These are phyloP conservation scores for Teleopsis dalmanni DNA, from an alignment of 1,140 invertebrate species.

Conservation along the genomic window DNA sequence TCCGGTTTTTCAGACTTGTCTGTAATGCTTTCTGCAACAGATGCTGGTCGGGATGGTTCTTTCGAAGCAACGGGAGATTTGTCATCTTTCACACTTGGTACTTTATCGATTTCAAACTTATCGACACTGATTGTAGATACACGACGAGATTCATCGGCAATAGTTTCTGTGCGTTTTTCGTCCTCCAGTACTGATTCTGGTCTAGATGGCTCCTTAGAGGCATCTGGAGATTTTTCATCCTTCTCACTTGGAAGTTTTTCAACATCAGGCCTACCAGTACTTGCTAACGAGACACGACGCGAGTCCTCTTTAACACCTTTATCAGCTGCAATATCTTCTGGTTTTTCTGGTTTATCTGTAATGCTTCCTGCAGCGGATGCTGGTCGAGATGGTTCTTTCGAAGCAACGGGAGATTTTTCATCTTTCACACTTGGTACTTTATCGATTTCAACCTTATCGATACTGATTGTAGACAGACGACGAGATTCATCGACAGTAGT, in stretches of 20 bases:
- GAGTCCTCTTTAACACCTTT: constrained; percentile 14
- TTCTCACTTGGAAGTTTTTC: constrained; percentile 15
- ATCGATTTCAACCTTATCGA: constrained; percentile 13
- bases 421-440: constrained; percentile 10
- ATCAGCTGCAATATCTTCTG: constrained; percentile 6
- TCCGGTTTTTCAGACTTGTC: constrained; percentile 2
- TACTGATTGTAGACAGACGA: constrained; percentile 12
- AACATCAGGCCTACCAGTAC: constrained; percentile 6
- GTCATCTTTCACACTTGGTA: constrained; percentile 12
- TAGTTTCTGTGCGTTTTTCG: not conserved
- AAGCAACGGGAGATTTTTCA: constrained; percentile 16
- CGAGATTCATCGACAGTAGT: constrained; percentile 8
- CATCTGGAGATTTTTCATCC: constrained; percentile 14
- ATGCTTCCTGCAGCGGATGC: constrained; percentile 11
- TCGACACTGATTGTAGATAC: no score
- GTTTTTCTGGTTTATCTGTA: no score
- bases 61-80: constrained; percentile 7
- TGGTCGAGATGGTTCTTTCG: constrained; percentile 17
- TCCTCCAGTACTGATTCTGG: constrained; percentile 6
- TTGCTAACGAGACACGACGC: constrained; percentile 1
- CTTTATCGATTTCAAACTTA: constrained; percentile 13
- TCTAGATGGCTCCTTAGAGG: constrained; percentile 12
- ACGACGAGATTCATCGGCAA: not conserved
- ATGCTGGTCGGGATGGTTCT: constrained; percentile 15
- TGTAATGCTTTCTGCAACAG: constrained; percentile 16